Percentiles rank a stretch among this genome's conserved stretches.
These are phyloP conservation scores for Sternarchorhynchus goeldii DNA, from an alignment of 2,797 vertebrate species.

Conservation along the genomic window DNA sequence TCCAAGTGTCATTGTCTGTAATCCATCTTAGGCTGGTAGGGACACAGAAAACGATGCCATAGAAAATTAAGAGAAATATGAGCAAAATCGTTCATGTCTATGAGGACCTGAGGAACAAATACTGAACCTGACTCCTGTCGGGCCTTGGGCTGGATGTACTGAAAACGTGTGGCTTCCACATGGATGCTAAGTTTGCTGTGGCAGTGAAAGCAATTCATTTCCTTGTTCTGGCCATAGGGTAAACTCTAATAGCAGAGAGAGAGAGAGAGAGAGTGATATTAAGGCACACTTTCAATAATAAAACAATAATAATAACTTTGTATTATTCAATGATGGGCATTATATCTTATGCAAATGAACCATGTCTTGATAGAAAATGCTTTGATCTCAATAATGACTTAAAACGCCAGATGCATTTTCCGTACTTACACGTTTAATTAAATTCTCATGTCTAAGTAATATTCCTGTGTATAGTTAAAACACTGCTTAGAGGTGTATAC, in stretches of 20 bases:
- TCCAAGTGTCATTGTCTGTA: no score
- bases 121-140: slow-evolving; percentile 70
- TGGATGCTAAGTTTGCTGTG: slow-evolving; percentile 76
- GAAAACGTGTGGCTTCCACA: slow-evolving; percentile 77
- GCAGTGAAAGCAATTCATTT: slow-evolving; percentile 79
- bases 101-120: background rate
- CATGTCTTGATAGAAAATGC: background rate
- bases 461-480: no score
- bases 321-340: background rate
- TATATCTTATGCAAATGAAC: background rate
- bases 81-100: no score
- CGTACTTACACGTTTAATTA: background rate
- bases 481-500: background rate
- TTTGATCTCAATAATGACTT: background rate
- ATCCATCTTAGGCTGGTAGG: no score
- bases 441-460: background rate
- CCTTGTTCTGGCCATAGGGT: slow-evolving; percentile 76
- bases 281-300: background rate
- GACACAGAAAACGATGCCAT: no score
- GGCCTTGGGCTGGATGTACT: slow-evolving; percentile 70
- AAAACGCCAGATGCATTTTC: background rate
- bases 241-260: slow-evolving; percentile 64
- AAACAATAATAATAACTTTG: background rate
- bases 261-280: background rate
- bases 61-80: no score